Evolutionary conservation across 2,888 invertebrate genomes (phyloP).

Genomic region (Microchrysa polita): DNA sequence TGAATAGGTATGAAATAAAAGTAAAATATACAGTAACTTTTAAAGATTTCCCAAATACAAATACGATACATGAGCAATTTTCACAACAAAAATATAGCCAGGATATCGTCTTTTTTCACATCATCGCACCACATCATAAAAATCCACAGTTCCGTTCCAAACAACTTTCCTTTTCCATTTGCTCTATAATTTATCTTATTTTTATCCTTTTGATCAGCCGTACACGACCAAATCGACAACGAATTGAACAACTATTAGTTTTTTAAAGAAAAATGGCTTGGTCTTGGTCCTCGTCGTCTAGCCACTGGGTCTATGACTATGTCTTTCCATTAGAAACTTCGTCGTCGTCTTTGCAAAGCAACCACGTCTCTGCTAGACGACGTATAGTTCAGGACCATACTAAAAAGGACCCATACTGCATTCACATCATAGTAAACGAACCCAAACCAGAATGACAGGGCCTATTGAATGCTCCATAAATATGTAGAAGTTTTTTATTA

Average conservation of each 20-base stretch:
- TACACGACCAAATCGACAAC: constrained; percentile 4
- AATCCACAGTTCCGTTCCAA: constrained; percentile 4
- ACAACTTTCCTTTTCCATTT: background rate
- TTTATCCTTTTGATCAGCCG: constrained; percentile 4
- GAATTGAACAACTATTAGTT: constrained; percentile 31
- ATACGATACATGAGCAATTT: too few relatives aligned
- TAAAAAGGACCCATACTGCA: background rate
- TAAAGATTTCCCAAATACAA: too few relatives aligned
- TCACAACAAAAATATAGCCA: too few relatives aligned
- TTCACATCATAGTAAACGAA: background rate
- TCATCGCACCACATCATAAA: background rate
- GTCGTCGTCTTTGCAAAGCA: too few relatives aligned
- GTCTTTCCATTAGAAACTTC: too few relatives aligned
- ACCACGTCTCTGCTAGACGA: too few relatives aligned
- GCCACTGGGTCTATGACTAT: too few relatives aligned
- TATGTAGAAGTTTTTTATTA: constrained; percentile 31
- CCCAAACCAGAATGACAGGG: constrained; percentile 1
- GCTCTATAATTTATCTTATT: constrained; percentile 26
- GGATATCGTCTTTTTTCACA: too few relatives aligned
- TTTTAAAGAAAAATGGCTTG: constrained; percentile 26
- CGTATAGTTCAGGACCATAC: too few relatives aligned
- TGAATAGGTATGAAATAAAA: too few relatives aligned
- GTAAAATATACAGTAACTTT: too few relatives aligned
- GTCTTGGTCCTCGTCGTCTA: too few relatives aligned
- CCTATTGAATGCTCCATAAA: constrained; percentile 17